Conservation (phyloP, 64 coral and sea anemone species). For the Stichodactyla mertensii region DNA sequence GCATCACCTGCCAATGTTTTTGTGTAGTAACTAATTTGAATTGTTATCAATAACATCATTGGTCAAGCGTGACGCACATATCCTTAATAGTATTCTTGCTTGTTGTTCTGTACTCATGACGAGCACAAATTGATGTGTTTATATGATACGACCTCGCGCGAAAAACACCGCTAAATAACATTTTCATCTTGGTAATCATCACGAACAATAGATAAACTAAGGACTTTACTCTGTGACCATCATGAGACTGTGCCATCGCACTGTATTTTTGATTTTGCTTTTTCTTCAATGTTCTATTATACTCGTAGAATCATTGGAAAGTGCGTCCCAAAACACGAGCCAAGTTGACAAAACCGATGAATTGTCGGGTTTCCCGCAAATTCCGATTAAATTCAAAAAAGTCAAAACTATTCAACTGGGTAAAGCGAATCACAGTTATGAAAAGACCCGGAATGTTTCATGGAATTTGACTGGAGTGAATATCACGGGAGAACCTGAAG, state of each 20-base stretch:
- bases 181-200: background rate
- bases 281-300: background rate
- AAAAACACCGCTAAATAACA: background rate
- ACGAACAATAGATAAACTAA: background rate
- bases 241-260: background rate
- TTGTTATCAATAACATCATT: background rate
- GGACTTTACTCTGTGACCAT: background rate
- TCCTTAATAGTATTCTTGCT: background rate
- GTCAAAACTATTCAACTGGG: conserved; percentile 30
- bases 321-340: background rate
- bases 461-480: conserved; percentile 7
- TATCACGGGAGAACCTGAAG: background rate
- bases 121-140: background rate
- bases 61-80: conserved; percentile 3
- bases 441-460: background rate
- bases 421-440: background rate
- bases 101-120: background rate
- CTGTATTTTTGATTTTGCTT: background rate
- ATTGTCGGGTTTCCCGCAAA: background rate
- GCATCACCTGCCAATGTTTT: background rate
- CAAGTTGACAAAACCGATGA: background rate
- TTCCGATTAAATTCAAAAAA: conserved; percentile 24
- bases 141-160: background rate
- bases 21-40: background rate
- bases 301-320: background rate